A percentile compares a stretch with the other conserved stretches of the same genome.
Conservation (phyloP, 2,888 invertebrate species). For the Platycheirus rosarum region DNA sequence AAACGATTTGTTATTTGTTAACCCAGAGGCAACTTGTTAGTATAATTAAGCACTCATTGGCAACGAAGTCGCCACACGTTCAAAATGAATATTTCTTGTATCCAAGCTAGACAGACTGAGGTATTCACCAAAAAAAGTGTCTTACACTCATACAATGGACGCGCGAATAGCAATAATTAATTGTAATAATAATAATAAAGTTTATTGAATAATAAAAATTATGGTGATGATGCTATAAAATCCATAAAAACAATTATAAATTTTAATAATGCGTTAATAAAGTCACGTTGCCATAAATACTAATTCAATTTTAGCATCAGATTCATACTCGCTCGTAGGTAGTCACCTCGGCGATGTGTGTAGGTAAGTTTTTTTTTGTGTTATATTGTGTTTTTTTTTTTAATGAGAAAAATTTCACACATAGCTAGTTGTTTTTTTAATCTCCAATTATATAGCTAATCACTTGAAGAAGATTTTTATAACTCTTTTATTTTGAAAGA, state of each 20-base stretch:
- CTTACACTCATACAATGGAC: conserved; percentile 45
- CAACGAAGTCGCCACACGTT: conserved; percentile 21
- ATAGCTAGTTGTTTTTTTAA: not conserved
- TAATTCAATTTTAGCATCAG: conserved; percentile 49
- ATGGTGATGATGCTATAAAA: conserved; percentile 81
- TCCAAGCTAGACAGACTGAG: not conserved
- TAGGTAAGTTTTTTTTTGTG: not conserved
- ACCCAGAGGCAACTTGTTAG: not conserved
- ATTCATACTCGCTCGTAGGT: not conserved
- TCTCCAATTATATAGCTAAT: not conserved
- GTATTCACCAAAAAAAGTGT: conserved; percentile 1
- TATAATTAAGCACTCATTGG: too few relatives aligned
- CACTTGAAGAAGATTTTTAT: conserved; percentile 13
- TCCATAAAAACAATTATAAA: conserved; percentile 81
- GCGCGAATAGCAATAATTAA: conserved; percentile 78
- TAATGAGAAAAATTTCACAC: not conserved
- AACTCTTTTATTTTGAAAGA: conserved; percentile 10
- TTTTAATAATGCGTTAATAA: conserved; percentile 78
- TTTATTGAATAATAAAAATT: conserved; percentile 80
- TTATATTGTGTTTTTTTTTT: not conserved
- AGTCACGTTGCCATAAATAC: conserved; percentile 74
- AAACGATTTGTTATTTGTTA: conserved; percentile 15
- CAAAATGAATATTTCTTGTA: conserved; percentile 2
- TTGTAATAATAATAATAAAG: conserved; percentile 78
- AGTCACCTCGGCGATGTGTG: not conserved